Conservation (phyloP, 2,113 vertebrate species). For the Psilopogon haemacephalus region DNA sequence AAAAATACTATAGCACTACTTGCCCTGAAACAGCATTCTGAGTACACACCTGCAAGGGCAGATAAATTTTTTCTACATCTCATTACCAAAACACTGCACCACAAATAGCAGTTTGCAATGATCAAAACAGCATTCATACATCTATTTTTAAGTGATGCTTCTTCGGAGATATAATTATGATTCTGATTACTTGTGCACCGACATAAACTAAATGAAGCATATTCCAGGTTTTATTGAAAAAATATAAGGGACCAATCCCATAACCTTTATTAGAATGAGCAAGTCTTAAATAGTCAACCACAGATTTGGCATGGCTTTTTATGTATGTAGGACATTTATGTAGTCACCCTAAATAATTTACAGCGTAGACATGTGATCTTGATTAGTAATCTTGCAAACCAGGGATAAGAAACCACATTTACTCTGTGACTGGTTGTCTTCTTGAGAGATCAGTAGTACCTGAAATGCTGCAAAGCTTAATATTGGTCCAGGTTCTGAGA, state of each 20-base stretch:
- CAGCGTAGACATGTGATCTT: not conserved
- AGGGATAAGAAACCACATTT: not conserved
- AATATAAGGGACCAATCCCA: not conserved
- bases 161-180: slow-evolving; percentile 26
- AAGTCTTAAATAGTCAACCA: not conserved
- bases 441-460: not conserved
- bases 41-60: slow-evolving; percentile 51
- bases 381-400: not conserved
- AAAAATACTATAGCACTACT: slow-evolving; percentile 42
- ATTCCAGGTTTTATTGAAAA: not conserved
- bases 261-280: not conserved
- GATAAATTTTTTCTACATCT: slow-evolving; percentile 53
- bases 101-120: slow-evolving; percentile 54
- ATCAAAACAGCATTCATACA: slow-evolving; percentile 29
- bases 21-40: slow-evolving; percentile 40
- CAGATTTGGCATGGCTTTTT: not conserved
- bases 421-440: not conserved
- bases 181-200: slow-evolving; percentile 11
- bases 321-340: not conserved
- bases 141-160: slow-evolving; percentile 49
- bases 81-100: slow-evolving; percentile 51
- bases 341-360: not conserved
- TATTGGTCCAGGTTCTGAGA: not conserved
- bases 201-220: not conserved
- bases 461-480: not conserved